A percentile compares a stretch with the other conserved stretches of the same genome.
Evolutionary conservation across 2,113 vertebrate genomes (phyloP).

Genomic region (Gallinago jamesoni): DNA sequence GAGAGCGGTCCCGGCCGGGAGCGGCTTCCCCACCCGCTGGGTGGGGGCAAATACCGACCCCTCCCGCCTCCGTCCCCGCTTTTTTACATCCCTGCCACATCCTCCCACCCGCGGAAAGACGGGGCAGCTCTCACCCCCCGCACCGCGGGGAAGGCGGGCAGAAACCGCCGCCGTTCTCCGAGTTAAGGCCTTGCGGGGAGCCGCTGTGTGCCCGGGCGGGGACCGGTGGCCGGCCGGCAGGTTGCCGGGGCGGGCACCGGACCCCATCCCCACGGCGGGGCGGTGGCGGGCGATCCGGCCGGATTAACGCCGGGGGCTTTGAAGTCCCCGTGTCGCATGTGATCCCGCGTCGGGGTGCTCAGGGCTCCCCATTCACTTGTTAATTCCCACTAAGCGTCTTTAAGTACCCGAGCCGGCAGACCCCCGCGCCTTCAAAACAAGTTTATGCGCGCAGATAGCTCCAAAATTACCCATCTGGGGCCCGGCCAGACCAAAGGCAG

Average conservation of each 20-base stretch:
- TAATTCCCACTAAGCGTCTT: slow-evolving; percentile 36
- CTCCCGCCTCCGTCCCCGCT: background rate
- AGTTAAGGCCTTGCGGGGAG: background rate
- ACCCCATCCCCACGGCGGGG: background rate
- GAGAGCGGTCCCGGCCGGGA: background rate
- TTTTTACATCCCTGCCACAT: no score
- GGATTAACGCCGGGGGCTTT: slow-evolving; percentile 8
- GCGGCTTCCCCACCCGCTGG: background rate
- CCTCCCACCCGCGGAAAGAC: background rate
- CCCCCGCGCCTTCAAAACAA: slow-evolving; percentile 8
- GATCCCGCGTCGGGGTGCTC: background rate
- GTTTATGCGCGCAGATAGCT: slow-evolving; percentile 10
- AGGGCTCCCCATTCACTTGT: slow-evolving; percentile 27
- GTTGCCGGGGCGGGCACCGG: background rate
- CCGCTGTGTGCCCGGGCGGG: background rate
- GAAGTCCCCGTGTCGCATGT: background rate
- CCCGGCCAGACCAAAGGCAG: slow-evolving; percentile 12
- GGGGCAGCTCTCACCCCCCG: accelerated
- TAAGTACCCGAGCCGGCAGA: slow-evolving; percentile 5
- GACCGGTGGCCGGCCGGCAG: background rate
- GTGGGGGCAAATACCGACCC: accelerated
- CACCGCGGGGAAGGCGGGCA: background rate
- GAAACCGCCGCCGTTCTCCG: background rate
- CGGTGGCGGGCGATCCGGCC: background rate
- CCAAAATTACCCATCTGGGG: slow-evolving; percentile 26